Base-by-base conservation (phyloP, 2,113 vertebrate genomes). In the Pollachius pollachius region DNA sequence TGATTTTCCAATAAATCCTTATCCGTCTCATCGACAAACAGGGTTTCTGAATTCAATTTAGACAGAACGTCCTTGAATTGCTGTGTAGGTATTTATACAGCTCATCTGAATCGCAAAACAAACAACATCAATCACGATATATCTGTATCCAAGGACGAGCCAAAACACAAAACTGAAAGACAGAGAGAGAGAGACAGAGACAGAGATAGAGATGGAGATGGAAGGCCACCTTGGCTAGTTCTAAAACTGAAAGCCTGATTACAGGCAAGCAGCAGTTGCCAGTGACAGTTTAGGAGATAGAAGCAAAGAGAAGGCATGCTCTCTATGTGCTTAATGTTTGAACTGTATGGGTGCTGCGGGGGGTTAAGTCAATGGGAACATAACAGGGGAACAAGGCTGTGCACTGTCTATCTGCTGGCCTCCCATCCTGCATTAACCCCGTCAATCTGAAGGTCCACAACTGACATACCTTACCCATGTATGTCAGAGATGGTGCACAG, bases 401-500 rank as follows among this genome's bases (percentile, higher is more conserved):
- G 19, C 58, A 58, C 3, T 19, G 4, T 52, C 27, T 52, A 7
- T 16, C 54, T 57, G 54, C 2, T 13, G 15, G n/a, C 54, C 54
- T 13, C 54, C 54, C 60, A 67, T 64, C 61, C 57, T 52, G 25
- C 41, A 17, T 52, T 21, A 67, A 64, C 25, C 67, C 8, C 15
- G 72, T 64, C 56, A 68, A 68, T 67, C 48, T 27, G 62, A 48
- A 74, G 68, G 64, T 63, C 62, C 9, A 27, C 64, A 68, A 48
- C 66, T 64, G 64, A 23, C 23, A 19, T 34, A 27, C 48, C 71
- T 80, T 76, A 80, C 74, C 34, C 63, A 54, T 70, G 56, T 60
- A 58, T 78, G 48, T 68, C 19, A 70, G 68, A 70, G 56, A 64
- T 41, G 41, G 69, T 56, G 52, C 34, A 68, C 59, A 80, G 78